Evolutionary conservation across 2,888 invertebrate species (phyloP), one percentile per base, ranked within the genome.

Genomic region (Sympetrum striolatum): DNA sequence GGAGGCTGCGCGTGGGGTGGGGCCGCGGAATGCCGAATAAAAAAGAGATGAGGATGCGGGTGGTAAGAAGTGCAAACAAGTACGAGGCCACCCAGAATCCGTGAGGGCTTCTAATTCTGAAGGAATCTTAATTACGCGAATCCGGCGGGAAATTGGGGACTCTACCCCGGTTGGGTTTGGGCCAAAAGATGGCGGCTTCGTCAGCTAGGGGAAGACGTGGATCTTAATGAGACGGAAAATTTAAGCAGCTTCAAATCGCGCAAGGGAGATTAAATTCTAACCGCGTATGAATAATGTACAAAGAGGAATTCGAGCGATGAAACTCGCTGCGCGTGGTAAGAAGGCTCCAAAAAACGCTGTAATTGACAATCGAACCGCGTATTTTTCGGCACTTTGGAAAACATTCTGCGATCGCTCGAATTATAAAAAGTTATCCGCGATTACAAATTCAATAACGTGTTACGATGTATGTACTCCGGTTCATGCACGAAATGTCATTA

Each of bases 81-180:
- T 60, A 64, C 0, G n/a, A 60, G 86, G 86, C 86, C 86, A 86
- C 86, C 86, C 86, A 86, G 82, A 82, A 82, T 82, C 35, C 18
- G 86, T 60, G 86, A 60, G 18, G 86, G 37, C 86, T 86, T 86
- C 86, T 86, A 86, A 86, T 86, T 86, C 64, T n/a, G 86, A 86
- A 86, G 58, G 86, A 86, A 86, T 64, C 86, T 86, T 86, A 86
- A 86, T 86, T 86, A 64, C 60, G 86, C 86, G 86, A 60, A 86
- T 86, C 86, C 86, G 64, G 86, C 22, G 86, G 82, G 82, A 82
- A 53, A 58, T 58, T 58, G 82, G 82, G 35, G 58, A 22, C 53
- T 15, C 48, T n/a, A 25, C 31, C 25, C 35, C 25, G 60, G 37
- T 86, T 86, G 86, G 86, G 64, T 58, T 35, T 37, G 5, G 86